A percentile compares a stretch with the other conserved stretches of the same genome.
phyloP scores from a whole-genome alignment of 1,140 invertebrate species.

The Tetraneura akinire region DNA sequence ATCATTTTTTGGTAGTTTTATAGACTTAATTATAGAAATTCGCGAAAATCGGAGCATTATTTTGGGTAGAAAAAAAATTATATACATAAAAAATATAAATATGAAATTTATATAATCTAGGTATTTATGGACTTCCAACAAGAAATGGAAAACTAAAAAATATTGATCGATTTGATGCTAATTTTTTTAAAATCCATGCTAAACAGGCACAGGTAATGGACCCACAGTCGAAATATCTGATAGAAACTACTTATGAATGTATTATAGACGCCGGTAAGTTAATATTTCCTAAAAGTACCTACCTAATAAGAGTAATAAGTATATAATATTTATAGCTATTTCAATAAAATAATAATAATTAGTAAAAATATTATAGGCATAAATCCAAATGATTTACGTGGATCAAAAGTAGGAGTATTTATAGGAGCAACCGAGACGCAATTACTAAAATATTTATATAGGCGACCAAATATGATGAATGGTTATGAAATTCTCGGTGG shows the following conservation, averaged over 20 bases:
- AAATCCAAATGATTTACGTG: conserved; percentile 78
- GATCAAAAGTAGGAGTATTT: conserved; percentile 92
- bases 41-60: too few species aligned
- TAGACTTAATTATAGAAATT: too few species aligned
- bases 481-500: conserved; percentile 93
- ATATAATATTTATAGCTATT: too few species aligned
- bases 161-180: too few species aligned
- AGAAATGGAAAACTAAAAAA: conserved; percentile 87
- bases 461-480: conserved; percentile 74
- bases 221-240: conserved; percentile 85
- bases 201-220: conserved; percentile 96
- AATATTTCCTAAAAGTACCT: too few species aligned
- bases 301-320: too few species aligned
- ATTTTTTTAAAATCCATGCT: conserved; percentile 86
- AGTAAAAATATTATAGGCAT: conserved; percentile 67
- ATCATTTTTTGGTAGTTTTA: too few species aligned
- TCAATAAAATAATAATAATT: too few species aligned
- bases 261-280: conserved; percentile 87
- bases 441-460: conserved; percentile 78
- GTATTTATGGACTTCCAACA: conserved; percentile 78
- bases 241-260: conserved; percentile 91
- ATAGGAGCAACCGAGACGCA: conserved; percentile 87
- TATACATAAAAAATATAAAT: too few species aligned
- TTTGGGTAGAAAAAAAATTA: too few species aligned
- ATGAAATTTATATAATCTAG: conserved; percentile 45